Evolutionary conservation across 2,888 invertebrate species (phyloP).

Genomic region (Cantharis lateralis): DNA sequence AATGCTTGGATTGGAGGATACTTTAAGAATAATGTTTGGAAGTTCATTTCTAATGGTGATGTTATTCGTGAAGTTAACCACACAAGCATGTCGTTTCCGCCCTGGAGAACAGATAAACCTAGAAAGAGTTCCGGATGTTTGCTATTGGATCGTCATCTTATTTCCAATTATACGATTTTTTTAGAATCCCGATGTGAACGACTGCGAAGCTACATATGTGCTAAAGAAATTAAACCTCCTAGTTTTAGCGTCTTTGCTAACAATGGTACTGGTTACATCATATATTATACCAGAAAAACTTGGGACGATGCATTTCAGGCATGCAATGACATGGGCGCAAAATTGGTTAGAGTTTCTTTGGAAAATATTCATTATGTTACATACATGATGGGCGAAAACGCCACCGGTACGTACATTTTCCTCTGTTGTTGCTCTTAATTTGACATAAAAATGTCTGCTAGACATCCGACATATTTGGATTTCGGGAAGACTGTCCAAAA

Average conservation of each 20-base stretch:
- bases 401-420: neutral
- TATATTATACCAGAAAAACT: slow-evolving; percentile 1
- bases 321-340: neutral
- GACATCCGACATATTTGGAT: slow-evolving; percentile 27
- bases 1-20: slow-evolving; percentile 20
- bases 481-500: slow-evolving; percentile 7
- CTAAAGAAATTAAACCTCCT: neutral
- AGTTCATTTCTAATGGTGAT: neutral
- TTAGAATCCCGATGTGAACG: slow-evolving; percentile 59
- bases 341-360: neutral
- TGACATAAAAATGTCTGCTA: neutral
- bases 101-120: neutral
- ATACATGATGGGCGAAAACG: slow-evolving; percentile 19
- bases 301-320: slow-evolving; percentile 11
- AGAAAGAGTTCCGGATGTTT: neutral
- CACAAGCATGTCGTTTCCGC: neutral
- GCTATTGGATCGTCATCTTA: slow-evolving; percentile 4
- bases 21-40: slow-evolving; percentile 5
- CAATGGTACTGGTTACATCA: slow-evolving; percentile 5
- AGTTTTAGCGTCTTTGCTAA: neutral
- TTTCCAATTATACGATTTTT: slow-evolving; percentile 53
- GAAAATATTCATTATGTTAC: slow-evolving; percentile 7
- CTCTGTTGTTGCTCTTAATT: neutral
- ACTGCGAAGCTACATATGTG: slow-evolving; percentile 61
- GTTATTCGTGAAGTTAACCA: neutral